Conservation (phyloP, 2,888 invertebrate genomes). For the Drosophila pegasa region DNA sequence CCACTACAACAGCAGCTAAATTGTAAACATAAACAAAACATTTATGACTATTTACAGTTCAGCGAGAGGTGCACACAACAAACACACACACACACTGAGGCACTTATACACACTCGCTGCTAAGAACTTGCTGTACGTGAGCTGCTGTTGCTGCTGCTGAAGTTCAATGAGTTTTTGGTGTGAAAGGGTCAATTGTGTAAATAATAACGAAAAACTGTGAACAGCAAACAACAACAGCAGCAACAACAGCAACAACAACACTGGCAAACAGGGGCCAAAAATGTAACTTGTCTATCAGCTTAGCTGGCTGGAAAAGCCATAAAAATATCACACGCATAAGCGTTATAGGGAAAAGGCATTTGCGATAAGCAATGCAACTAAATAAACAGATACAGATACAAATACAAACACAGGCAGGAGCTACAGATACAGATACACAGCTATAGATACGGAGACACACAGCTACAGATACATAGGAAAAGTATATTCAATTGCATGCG, state of each 20-base stretch:
- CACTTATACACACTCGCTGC: constrained; percentile 11
- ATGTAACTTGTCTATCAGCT: constrained; percentile 58
- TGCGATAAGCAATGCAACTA: constrained; percentile 75
- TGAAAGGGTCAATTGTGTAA: constrained; percentile 80
- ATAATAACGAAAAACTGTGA: constrained; percentile 76
- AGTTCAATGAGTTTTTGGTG: constrained; percentile 77
- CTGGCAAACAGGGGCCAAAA: constrained; percentile 46
- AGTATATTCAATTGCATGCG: constrained; percentile 33
- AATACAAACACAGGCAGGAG: constrained; percentile 16
- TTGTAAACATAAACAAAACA: constrained; percentile 79
- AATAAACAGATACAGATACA: constrained; percentile 57
- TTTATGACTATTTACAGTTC: constrained; percentile 80
- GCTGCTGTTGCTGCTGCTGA: constrained; percentile 62
- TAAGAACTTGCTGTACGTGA: constrained; percentile 57
- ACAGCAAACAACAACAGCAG: constrained; percentile 62
- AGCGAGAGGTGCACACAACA: constrained; percentile 51
- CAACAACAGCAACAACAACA: constrained; percentile 33
- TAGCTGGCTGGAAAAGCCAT: constrained; percentile 36
- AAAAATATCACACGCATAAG: constrained; percentile 75
- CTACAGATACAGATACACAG: constrained; percentile 17
- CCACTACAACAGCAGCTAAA: constrained; percentile 71
- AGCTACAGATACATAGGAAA: constrained; percentile 11
- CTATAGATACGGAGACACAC: constrained; percentile 13
- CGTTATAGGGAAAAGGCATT: constrained; percentile 49
- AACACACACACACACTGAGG: constrained; percentile 16